Percentiles rank a stretch among this genome's conserved stretches.
Conservation (phyloP, 2,888 invertebrate species). For the Chaetoderma sp. region DNA sequence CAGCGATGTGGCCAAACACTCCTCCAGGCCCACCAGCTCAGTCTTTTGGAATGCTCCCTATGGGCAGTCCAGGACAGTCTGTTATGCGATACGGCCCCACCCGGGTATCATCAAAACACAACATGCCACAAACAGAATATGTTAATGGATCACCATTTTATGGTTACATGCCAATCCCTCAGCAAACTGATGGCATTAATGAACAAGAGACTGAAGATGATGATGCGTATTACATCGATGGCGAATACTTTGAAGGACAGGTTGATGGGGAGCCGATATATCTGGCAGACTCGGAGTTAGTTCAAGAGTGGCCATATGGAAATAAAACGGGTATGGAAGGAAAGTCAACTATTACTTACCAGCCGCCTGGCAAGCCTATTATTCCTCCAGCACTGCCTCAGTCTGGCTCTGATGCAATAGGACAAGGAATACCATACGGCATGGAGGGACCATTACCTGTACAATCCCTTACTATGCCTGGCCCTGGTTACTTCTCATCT, state of each 20-base stretch:
- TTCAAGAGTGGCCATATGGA: conserved; percentile 59
- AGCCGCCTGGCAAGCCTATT: conserved; percentile 35
- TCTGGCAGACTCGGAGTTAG: conserved; percentile 46
- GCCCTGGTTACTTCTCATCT: conserved; percentile 56
- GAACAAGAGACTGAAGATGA: conserved; percentile 28
- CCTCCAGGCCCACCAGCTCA: conserved; percentile 37
- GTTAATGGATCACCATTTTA: neutral
- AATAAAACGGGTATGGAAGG: conserved; percentile 51
- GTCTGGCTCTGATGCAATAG: conserved; percentile 49
- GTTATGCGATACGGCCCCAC: neutral
- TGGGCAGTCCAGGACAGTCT: conserved; percentile 12
- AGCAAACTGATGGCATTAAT: conserved; percentile 25
- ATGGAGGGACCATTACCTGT: conserved; percentile 23
- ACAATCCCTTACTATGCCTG: conserved; percentile 41
- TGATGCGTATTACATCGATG: conserved; percentile 44
- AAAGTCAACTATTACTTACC: conserved; percentile 50
- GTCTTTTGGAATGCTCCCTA: conserved; percentile 49
- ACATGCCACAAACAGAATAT: neutral
- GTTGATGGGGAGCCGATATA: conserved; percentile 36
- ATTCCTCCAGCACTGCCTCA: conserved; percentile 32
- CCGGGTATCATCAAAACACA: too few species aligned
- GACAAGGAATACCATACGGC: conserved; percentile 53
- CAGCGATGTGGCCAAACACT: too few species aligned
- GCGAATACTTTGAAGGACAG: conserved; percentile 49
- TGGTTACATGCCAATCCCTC: conserved; percentile 45